Base-by-base conservation (phyloP, 2,797 vertebrate species). In the Poeciliopsis paucimaculata region DNA sequence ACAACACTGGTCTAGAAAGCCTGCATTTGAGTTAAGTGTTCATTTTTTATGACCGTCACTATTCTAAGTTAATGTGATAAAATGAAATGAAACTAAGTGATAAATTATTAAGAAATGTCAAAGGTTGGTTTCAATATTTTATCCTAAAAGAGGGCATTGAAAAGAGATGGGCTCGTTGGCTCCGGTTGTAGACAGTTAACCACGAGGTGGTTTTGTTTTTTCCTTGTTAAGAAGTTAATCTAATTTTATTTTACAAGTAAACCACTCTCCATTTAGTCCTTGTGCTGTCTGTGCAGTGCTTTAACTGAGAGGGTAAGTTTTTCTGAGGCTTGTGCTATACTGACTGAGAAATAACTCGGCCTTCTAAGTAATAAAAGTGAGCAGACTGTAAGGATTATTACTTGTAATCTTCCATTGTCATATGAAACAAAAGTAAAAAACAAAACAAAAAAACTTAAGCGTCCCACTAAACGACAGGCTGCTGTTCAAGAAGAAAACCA, bases 31-130 rank as follows among this genome's bases (percentile, higher is more conserved):
- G 15, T 34, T 16, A 34, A 62, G 60, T 62, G 60, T 62, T 62
- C 28, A 34, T 62, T 64, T 88, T 82, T 86, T 92, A 88, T 75
- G 57, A 87, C 55, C 49, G 68, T 73, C 81, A 77, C 88, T 90
- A 66, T 90, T 91, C 73, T 86, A 66, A 88, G 89, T 74, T 20
- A 78, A 66, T 5, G 64, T 60, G 71, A 73, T 78, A 73, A 87
- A 87, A 86, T 18, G 4, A 86, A 45, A 72, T 64, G 72, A 71
- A 23, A 68, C 20, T 23, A 26, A 26, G 36, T 68, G 36, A 68
- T 41, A 2, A 68, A 68, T 68, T 26, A 26, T 26, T 26, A 23
- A 68, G 20, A 68, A 26, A 68, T 23, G 36, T 41, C 9, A 41
- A 68, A 68, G 11, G 39, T 43, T 70, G 10, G 66, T 10, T 4